Evolutionary conservation across 2,113 vertebrate species (phyloP), one percentile per base, ranked within the genome.

Genomic region (Thamnophis sirtalis): DNA sequence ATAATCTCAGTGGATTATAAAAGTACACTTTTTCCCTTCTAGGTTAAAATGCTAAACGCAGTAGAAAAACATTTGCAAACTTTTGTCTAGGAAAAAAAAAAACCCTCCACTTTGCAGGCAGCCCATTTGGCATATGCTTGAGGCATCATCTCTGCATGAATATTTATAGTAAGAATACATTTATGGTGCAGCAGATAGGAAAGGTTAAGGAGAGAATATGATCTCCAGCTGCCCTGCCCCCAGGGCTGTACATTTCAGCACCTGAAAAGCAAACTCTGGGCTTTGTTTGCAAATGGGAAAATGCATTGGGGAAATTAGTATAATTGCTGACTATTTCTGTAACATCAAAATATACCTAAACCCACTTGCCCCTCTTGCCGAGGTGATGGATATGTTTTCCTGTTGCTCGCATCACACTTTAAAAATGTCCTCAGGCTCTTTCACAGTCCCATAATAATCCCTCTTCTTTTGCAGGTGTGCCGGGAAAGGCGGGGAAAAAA

Each of bases 1-100:
- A 21, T 43, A 80, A 43, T 80, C 73, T 22, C 90, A 94, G 93
- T 95, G 92, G 0, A 0, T 90, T 91, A 49, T 93, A 17, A 95
- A 96, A 95, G 84, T 43, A 91, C 86, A 90, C 94, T 95, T 54
- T 54, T 85, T 92, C 94, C 91, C 88, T 94, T 19, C 86, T 90
- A 94, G 92, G 95, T 95, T 91, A 93, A 95, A 95, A 94, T 92
- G 88, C 73, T 60, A 11, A 58, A 91, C 55, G 33, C 73, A 43
- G 33, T 80, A 21, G 33, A 80, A 80, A 80, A 80, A 80, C 73
- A 43, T 80, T 80, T 21, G 53, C 50, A 60, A 90, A 56, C 86
- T 10, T 55, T 86, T 95, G 0, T 0, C 88, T 88, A 0, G 4
- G 0, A 63, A 85, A 58, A 58, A 63, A 68, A 60, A 9, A 51